Evolutionary conservation across 2,113 vertebrate species (phyloP), one percentile per base, ranked within the genome.

Genomic region (Siphamia tubifer): DNA sequence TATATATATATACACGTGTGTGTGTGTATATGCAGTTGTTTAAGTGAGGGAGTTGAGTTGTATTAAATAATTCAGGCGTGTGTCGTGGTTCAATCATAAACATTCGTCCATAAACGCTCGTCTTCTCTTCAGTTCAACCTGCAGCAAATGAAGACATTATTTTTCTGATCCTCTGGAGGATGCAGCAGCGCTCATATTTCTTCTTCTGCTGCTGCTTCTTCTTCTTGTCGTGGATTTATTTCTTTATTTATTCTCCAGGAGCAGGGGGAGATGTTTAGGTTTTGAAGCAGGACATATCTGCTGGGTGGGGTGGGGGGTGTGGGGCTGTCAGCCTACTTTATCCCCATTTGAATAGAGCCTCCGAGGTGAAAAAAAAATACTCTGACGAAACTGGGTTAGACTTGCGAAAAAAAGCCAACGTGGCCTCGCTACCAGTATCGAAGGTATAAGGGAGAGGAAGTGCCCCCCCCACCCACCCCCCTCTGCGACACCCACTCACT

Each of bases 31-130:
- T n/a, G n/a, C n/a, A n/a, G n/a, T n/a, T n/a, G n/a, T n/a, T n/a
- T n/a, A n/a, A n/a, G n/a, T n/a, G n/a, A n/a, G n/a, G n/a, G n/a
- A n/a, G n/a, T n/a, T n/a, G n/a, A n/a, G n/a, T n/a, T 81, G 80
- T 87, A 82, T 92, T 93, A 90, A 93, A 93, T 92, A 90, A 93
- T 93, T 93, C 86, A 93, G 90, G 90, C 79, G 80, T 78, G 68
- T 91, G 90, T 88, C 86, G 86, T 90, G 80, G 78, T 86, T 86
- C 90, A 92, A 91, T 92, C 91, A 92, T 90, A 93, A 91, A 92
- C 92, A 93, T 89, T 90, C 84, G 68, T 81, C 88, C 88, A 90
- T 93, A 92, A n/a, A n/a, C n/a, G n/a, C n/a, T n/a, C n/a, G n/a
- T n/a, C n/a, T n/a, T n/a, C n/a, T n/a, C n/a, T n/a, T n/a, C n/a